phyloP scores from a whole-genome alignment of 2,888 invertebrate species.

The Drosophila mimica region DNA sequence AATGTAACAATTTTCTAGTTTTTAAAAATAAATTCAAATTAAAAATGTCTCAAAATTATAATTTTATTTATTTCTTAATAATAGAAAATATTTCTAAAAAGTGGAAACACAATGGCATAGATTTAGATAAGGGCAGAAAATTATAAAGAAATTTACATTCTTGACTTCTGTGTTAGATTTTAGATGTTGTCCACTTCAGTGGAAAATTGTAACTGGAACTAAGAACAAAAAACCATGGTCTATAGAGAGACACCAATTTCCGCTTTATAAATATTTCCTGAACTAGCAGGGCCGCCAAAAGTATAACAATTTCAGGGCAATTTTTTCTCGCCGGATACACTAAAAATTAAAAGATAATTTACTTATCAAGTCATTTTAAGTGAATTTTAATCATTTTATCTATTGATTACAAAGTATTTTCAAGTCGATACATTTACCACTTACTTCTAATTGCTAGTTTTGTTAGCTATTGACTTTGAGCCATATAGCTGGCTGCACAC shows the following conservation, averaged over 20 bases:
- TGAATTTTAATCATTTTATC: neutral
- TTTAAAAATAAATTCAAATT: neutral
- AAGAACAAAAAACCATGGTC: no score
- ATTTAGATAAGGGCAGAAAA: neutral
- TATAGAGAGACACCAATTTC: no score
- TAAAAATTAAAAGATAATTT: neutral
- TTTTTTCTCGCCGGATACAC: no score
- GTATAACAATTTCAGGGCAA: no score
- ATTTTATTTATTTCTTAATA: neutral
- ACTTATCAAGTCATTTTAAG: neutral
- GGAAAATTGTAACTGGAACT: no score
- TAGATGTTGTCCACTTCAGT: no score
- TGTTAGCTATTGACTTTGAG: conserved; percentile 27
- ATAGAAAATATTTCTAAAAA: neutral
- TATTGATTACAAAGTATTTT: neutral
- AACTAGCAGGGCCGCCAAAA: no score
- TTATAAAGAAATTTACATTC: neutral
- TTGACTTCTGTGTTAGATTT: no score
- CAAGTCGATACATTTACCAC: neutral
- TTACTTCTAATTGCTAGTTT: conserved; percentile 12
- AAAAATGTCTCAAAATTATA: neutral
- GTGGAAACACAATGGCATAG: neutral
- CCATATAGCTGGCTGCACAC: neutral
- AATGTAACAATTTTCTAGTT: neutral
- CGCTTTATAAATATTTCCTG: no score